These are phyloP conservation scores for Xiphophorus maculatus DNA, from an alignment of 2,113 vertebrate species.

Conservation along the genomic window DNA sequence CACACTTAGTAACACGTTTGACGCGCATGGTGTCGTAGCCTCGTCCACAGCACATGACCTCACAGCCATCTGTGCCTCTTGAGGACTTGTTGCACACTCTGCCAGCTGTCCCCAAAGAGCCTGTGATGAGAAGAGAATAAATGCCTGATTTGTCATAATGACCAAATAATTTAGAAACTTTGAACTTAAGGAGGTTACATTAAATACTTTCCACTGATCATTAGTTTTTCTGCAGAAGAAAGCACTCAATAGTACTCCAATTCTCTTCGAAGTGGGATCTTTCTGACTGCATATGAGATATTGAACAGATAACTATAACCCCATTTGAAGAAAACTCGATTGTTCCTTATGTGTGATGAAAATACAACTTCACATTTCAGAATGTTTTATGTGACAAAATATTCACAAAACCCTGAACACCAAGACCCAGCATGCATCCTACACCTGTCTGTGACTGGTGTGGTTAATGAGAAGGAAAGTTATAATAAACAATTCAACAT, in stretches of 20 bases:
- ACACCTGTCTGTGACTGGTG: too few relatives aligned
- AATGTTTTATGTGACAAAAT: too few relatives aligned
- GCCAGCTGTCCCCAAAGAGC: conserved; percentile 93
- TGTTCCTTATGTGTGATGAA: too few relatives aligned
- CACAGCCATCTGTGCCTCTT: conserved; percentile 90
- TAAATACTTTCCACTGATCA: background rate
- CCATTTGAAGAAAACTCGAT: too few relatives aligned
- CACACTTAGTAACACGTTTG: conserved; percentile 92
- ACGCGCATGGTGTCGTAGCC: conserved; percentile 97
- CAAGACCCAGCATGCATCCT: too few relatives aligned
- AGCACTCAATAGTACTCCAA: background rate
- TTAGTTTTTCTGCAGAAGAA: background rate
- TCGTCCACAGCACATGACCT: conserved; percentile 99
- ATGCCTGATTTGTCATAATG: background rate
- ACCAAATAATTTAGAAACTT: background rate
- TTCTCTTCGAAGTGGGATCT: background rate
- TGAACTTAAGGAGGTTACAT: background rate
- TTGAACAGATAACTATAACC: too few relatives aligned
- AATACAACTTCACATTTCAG: too few relatives aligned
- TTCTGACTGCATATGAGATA: too few relatives aligned
- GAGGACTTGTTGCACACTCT: conserved; percentile 93
- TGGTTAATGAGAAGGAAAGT: too few relatives aligned
- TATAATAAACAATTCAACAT: too few relatives aligned
- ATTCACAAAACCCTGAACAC: too few relatives aligned
- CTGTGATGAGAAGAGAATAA: conserved; percentile 68